Conservation (phyloP, 2,797 vertebrate species). For the Syngnathus acus region DNA sequence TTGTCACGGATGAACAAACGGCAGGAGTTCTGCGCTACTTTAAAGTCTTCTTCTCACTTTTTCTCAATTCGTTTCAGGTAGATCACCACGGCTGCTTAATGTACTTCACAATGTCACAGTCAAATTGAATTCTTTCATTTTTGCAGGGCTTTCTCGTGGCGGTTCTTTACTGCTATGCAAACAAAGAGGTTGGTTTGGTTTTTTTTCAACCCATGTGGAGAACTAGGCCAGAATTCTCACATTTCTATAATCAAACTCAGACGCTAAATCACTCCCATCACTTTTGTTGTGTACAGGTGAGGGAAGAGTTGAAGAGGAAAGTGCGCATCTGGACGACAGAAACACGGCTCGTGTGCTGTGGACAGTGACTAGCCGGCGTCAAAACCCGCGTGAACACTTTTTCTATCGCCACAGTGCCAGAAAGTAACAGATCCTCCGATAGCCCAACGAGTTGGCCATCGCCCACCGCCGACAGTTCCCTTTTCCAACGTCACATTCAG, state of each 20-base stretch:
- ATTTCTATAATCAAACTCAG: background rate
- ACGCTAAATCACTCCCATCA: no score
- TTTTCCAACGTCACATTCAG: slow-evolving; percentile 19
- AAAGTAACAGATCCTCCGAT: slow-evolving; percentile 31
- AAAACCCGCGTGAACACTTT: slow-evolving; percentile 35
- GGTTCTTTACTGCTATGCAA: slow-evolving; percentile 80
- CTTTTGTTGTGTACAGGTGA: slow-evolving; percentile 62
- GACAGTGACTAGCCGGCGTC: slow-evolving; percentile 58
- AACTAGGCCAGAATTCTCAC: background rate
- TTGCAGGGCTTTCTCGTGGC: slow-evolving; percentile 76
- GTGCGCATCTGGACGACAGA: slow-evolving; percentile 70
- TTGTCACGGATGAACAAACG: slow-evolving; percentile 77
- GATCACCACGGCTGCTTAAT: background rate
- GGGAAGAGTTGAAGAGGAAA: slow-evolving; percentile 73
- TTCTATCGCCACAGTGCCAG: slow-evolving; percentile 41
- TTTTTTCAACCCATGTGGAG: background rate
- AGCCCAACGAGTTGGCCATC: slow-evolving; percentile 20
- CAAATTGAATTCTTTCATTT: background rate
- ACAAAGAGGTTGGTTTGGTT: slow-evolving; percentile 70
- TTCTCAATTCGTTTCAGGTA: slow-evolving; percentile 81
- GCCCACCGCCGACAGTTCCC: slow-evolving; percentile 22
- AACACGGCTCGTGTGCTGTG: slow-evolving; percentile 50
- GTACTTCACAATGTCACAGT: background rate
- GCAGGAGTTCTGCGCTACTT: slow-evolving; percentile 69
- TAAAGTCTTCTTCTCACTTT: slow-evolving; percentile 78